A percentile compares a stretch with the other conserved stretches of the same genome.
phyloP scores from a whole-genome alignment of 2,888 invertebrate genomes.

The Vannuccia rotundouncinata region DNA sequence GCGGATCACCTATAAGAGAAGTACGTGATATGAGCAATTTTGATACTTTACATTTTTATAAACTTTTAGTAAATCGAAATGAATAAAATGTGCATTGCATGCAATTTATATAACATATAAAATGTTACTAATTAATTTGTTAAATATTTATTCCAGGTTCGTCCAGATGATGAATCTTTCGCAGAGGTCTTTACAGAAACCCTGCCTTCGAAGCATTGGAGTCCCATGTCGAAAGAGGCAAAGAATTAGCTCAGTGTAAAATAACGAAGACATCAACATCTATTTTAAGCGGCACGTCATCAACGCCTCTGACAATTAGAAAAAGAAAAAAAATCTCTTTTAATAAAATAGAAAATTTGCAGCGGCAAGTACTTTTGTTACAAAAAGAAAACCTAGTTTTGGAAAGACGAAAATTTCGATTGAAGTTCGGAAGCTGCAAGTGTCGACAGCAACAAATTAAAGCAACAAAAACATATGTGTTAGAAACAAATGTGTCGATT shows the following conservation, averaged over 20 bases:
- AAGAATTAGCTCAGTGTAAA: neutral
- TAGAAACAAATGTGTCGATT: neutral
- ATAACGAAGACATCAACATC: neutral
- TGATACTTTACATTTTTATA: neutral
- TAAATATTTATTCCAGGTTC: neutral
- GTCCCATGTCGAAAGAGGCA: neutral
- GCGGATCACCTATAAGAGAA: neutral
- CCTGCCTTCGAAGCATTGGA: neutral
- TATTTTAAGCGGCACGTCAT: neutral
- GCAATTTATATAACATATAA: neutral
- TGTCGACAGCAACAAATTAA: constrained; percentile 13
- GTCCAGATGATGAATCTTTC: neutral
- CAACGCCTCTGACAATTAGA: neutral
- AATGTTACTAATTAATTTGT: neutral
- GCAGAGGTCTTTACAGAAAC: neutral
- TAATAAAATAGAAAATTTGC: constrained; percentile 12
- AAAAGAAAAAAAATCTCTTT: constrained; percentile 10
- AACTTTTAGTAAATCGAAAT: neutral
- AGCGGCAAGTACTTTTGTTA: constrained; percentile 26
- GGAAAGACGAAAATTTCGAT: constrained; percentile 13
- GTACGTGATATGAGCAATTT: neutral
- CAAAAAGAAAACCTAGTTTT: neutral
- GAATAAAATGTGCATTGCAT: neutral
- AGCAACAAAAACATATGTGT: constrained; percentile 16
- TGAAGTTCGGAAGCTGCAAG: constrained; percentile 20